Base-by-base conservation (phyloP, 2,888 invertebrate species). In the Apamea crenata region DNA sequence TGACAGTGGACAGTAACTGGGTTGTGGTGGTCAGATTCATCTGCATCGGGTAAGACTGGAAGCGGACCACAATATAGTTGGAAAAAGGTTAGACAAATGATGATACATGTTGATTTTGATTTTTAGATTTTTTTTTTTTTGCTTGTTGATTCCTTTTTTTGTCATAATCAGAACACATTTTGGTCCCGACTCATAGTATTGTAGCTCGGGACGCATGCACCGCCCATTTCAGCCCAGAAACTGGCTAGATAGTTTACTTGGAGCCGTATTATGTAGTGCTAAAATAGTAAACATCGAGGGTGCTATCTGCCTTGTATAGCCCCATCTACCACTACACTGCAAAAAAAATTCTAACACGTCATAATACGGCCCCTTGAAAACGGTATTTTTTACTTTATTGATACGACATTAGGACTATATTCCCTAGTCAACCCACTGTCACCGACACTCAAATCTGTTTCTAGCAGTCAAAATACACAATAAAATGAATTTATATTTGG, bases 241-340 rank as follows among this genome's bases (percentile, higher is more conserved):
- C n/a, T 36, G 36, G 56, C 36, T 59, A n/a, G 7, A n/a, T 59
- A 32, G 7, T 44, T 44, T 18, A 18, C 12, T 2, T 25, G 3
- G 12, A 14, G 16, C 61, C 29, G 12, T 36, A 68, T 16, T 83
- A 68, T 21, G 18, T 61, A 68, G 44, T 77, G 25, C 47, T 44
- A 63, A 29, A 71, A 21, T 16, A 16, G 25, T 61, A 53, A 29
- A 83, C n/a, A 61, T 16, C 14, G 83, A 77, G 68, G 68, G 29
- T 21, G 53, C 68, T 77, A 68, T 47, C 29, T 18, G 80, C 21
- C 29, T 61, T 68, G 10, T 76, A 67, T 63, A 77, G 53, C 53
- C 12, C 53, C 77, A 83, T 77, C 83, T 47, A 21, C 82, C 2
- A 40, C 66, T 40, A 32, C 78, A 16, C 83, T 83, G 83, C 78